Evolutionary conservation across 2,113 vertebrate genomes (phyloP).

Genomic region (Riparia riparia): DNA sequence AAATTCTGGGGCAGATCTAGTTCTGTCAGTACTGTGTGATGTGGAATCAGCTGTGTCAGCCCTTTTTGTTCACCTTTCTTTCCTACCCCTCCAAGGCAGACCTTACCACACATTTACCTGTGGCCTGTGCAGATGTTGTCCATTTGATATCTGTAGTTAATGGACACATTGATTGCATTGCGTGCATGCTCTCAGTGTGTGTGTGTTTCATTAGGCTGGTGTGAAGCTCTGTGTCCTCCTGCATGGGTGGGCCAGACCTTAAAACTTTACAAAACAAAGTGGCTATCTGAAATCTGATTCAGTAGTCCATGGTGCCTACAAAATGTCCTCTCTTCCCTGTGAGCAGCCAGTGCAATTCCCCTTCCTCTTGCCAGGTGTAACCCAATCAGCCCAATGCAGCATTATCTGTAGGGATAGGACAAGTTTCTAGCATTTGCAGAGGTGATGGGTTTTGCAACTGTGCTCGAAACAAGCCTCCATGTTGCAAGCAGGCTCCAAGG

Average conservation of each 20-base stretch:
- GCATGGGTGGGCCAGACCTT: not conserved
- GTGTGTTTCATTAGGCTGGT: not conserved
- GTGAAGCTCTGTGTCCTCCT: not conserved
- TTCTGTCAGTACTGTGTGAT: not conserved
- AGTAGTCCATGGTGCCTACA: not conserved
- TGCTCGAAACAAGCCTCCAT: not conserved
- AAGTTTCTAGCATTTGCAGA: not conserved
- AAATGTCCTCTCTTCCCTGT: not conserved
- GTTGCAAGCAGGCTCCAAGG: not conserved
- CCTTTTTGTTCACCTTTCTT: not conserved
- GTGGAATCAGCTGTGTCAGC: not conserved
- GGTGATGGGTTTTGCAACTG: not conserved
- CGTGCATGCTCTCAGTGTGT: not conserved
- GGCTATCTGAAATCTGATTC: not conserved
- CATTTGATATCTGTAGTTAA: not conserved
- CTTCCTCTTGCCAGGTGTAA: not conserved
- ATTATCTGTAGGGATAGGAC: not conserved
- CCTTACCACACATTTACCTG: too few relatives aligned
- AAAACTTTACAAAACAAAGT: not conserved
- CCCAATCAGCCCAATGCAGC: not conserved
- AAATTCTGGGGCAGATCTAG: not conserved
- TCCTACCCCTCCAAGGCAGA: not conserved
- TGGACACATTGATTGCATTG: not conserved
- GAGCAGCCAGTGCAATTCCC: not conserved
- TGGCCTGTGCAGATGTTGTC: not conserved